Conservation (phyloP, 2,797 vertebrate species). For the Chaunax sp. region DNA sequence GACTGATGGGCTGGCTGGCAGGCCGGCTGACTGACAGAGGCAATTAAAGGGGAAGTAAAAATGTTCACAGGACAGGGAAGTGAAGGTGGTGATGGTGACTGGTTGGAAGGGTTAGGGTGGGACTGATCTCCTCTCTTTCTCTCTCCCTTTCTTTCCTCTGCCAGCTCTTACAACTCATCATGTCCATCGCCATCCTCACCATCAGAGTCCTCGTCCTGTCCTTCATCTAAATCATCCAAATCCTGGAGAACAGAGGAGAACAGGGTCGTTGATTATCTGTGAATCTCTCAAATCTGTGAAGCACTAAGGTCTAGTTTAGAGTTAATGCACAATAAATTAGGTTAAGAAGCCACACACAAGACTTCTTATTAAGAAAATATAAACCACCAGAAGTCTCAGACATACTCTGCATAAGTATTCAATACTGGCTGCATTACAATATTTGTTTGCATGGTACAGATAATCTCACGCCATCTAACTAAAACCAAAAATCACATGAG, state of each 20-base stretch:
- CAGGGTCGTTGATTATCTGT: not conserved
- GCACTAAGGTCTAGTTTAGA: not conserved
- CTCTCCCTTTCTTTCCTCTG: conserved; percentile 22
- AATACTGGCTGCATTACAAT: not conserved
- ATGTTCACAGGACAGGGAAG: conserved; percentile 76
- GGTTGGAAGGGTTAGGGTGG: conserved; percentile 70
- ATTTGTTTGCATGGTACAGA: not conserved
- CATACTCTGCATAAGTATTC: not conserved
- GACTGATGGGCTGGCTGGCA: not conserved
- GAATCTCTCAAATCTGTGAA: not conserved
- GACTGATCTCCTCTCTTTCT: conserved; percentile 71
- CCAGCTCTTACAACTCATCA: conserved; percentile 90
- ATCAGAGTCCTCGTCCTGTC: conserved; percentile 85
- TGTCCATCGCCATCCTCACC: conserved; percentile 89
- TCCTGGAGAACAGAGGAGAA: conserved; percentile 78
- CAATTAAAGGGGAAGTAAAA: conserved; percentile 71
- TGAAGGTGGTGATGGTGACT: conserved; percentile 78
- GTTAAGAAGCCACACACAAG: not conserved
- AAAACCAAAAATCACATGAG: too few relatives aligned
- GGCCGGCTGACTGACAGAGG: conserved; percentile 29
- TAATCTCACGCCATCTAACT: too few relatives aligned
- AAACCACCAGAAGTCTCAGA: not conserved
- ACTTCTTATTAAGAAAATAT: too few relatives aligned
- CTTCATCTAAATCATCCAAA: conserved; percentile 86
- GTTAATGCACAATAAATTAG: not conserved